Conservation (phyloP, 2,113 vertebrate genomes). For the Nicator chloris region DNA sequence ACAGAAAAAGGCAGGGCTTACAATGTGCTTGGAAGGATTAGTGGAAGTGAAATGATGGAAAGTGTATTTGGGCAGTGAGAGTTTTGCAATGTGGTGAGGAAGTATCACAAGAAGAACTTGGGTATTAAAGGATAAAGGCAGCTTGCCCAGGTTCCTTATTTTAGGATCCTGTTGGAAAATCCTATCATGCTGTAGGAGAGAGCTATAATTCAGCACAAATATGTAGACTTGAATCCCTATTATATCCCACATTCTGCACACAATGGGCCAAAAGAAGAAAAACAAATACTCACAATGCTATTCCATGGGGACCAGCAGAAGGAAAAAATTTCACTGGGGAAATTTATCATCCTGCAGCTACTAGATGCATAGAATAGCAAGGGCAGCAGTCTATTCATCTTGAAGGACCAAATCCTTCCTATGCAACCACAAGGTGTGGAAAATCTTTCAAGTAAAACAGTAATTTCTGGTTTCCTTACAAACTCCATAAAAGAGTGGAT, state of each 20-base stretch:
- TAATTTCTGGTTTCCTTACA: neutral
- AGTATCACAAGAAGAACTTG: neutral
- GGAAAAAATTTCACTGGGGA: neutral
- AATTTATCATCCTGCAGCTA: neutral
- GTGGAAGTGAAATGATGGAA: neutral
- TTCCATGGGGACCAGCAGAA: rapidly evolving
- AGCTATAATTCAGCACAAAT: neutral
- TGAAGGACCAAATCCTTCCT: neutral
- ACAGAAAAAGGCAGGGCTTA: neutral
- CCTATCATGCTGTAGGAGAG: neutral
- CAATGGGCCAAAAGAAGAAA: neutral
- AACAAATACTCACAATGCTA: neutral
- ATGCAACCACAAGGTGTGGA: neutral
- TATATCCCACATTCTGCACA: neutral
- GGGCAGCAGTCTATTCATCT: neutral
- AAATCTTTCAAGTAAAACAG: neutral
- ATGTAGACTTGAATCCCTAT: neutral
- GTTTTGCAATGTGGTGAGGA: neutral
- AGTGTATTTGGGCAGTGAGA: neutral
- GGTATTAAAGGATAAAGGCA: neutral
- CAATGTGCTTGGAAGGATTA: neutral
- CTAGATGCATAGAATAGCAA: neutral
- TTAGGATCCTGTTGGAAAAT: neutral
- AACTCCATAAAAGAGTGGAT: rapidly evolving
- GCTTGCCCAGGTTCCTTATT: neutral